Conservation (phyloP, 1,140 invertebrate species). For the Caenorhabditis brenneri region DNA sequence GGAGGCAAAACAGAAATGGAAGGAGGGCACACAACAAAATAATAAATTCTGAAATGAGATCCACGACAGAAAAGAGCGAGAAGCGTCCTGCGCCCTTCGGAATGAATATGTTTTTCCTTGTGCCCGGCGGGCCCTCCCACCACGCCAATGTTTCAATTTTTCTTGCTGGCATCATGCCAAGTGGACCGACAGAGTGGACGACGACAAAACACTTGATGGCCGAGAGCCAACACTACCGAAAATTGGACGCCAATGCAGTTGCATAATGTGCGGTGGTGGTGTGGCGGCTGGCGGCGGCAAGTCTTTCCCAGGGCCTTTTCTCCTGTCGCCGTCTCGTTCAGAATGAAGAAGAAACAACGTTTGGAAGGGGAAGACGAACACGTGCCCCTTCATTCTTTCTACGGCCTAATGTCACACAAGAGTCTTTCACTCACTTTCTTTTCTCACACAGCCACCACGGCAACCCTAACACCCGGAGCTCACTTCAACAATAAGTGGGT, state of each 20-base stretch:
- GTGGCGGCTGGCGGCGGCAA: too few species aligned
- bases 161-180: conserved; percentile 7
- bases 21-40: conserved; percentile 3
- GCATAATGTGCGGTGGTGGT: background rate
- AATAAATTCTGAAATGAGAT: conserved; percentile 43
- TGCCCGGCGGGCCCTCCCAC: background rate
- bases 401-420: conserved; percentile 16
- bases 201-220: conserved; percentile 28
- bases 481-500: conserved; percentile 42
- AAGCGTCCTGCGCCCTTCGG: conserved; percentile 9
- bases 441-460: background rate
- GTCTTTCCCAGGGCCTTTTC: background rate
- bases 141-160: conserved; percentile 16
- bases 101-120: conserved; percentile 33
- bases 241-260: conserved; percentile 11
- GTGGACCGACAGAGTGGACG: background rate
- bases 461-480: conserved; percentile 17
- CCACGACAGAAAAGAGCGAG: background rate
- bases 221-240: conserved; percentile 22
- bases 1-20: background rate
- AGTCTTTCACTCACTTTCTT: conserved; percentile 39
- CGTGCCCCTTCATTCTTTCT: background rate
- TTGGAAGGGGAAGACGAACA: background rate
- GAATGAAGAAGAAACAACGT: conserved; percentile 11
- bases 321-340: background rate